Evolutionary conservation across 2,888 invertebrate genomes (phyloP).

Genomic region (Drosophila cracens): DNA sequence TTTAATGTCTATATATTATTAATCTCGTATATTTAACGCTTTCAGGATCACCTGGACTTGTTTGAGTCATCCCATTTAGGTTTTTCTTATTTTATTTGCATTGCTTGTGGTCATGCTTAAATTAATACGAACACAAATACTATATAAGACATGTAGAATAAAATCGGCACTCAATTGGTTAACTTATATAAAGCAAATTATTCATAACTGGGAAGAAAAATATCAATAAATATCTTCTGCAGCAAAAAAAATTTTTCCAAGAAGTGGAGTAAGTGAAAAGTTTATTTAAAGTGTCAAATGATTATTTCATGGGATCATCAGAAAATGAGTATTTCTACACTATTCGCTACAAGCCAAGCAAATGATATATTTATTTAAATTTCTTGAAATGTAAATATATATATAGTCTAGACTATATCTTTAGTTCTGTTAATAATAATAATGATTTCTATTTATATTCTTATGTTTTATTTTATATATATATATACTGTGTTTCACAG

Average conservation of each 20-base stretch:
- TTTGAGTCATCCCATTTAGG: neutral
- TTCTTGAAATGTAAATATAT: neutral
- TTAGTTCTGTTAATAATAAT: neutral
- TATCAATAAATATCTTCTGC: neutral
- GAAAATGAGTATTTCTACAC: neutral
- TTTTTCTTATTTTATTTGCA: too few species aligned
- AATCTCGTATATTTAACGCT: too few species aligned
- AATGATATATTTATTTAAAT: constrained; percentile 4
- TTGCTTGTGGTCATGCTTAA: too few species aligned
- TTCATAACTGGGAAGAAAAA: neutral
- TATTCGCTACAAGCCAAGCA: constrained; percentile 1
- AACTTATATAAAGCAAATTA: neutral
- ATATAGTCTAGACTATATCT: neutral
- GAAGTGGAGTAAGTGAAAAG: neutral
- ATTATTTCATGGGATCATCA: constrained; percentile 1
- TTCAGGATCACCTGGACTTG: neutral
- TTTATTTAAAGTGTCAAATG: constrained; percentile 11
- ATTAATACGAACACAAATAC: neutral
- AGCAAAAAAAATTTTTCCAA: neutral
- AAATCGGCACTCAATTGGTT: too few species aligned
- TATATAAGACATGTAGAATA: neutral
- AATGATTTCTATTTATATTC: neutral
- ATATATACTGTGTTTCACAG: neutral
- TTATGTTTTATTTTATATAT: neutral
- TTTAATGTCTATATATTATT: too few species aligned